Evolutionary conservation across 2,797 vertebrate genomes (phyloP).

Genomic region (Macropus fuliginosus): DNA sequence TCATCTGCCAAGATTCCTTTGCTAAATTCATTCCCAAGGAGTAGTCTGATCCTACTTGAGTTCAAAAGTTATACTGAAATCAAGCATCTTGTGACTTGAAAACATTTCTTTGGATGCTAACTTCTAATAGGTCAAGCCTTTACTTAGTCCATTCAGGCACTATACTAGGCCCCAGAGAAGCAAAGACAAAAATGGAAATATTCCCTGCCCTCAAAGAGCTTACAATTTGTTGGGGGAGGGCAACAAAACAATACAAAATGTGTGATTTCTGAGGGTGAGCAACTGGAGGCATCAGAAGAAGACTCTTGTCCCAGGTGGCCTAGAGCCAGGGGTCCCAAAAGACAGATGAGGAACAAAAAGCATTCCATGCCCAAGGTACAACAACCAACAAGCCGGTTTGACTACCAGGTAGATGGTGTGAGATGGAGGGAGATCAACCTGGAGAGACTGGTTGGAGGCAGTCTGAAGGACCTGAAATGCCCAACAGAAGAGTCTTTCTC

Average conservation of each 20-base stretch:
- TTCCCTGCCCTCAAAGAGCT: background rate
- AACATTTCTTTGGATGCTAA: background rate
- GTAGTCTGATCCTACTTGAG: background rate
- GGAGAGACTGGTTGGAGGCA: background rate
- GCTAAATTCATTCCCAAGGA: background rate
- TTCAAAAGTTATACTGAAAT: background rate
- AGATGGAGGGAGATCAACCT: too few species aligned
- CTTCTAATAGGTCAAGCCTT: background rate
- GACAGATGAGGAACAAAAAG: background rate
- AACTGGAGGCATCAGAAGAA: too few species aligned
- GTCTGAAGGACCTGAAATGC: background rate
- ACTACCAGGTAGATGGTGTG: too few species aligned
- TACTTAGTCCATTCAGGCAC: background rate
- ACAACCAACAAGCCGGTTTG: background rate
- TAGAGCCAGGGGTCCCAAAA: too few species aligned
- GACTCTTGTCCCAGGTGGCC: too few species aligned
- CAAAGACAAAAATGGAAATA: background rate
- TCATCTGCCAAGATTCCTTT: background rate
- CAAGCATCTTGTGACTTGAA: background rate
- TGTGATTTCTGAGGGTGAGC: background rate
- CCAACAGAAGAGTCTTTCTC: background rate
- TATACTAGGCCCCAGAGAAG: too few species aligned
- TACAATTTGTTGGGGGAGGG: background rate
- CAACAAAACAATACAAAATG: background rate
- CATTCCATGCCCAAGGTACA: background rate